Evolutionary conservation across 2,797 vertebrate species (phyloP), one percentile per base, ranked within the genome.

Genomic region (Basileuterus tristriatus): DNA sequence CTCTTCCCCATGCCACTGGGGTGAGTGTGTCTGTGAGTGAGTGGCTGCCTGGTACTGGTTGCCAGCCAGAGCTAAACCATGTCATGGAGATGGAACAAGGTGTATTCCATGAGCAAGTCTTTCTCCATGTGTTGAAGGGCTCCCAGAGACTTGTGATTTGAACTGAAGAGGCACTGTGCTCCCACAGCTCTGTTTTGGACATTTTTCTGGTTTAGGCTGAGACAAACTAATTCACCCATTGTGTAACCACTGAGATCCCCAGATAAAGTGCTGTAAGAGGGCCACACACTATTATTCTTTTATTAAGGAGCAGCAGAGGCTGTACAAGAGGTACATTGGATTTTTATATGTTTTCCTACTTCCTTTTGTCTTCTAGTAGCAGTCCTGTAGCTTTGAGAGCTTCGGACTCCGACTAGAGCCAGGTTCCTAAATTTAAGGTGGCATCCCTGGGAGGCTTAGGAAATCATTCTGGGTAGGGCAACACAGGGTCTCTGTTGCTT

Each of bases 261-360:
- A 80, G 70, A 68, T 82, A 83, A 91, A 93, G 80, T 71, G 49
- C 74, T 80, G 1, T n/a, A 84, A 94, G 86, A 94, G 88, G 50
- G 67, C 36, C 37, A 70, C 46, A 76, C 32, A 13, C 64, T 58
- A 74, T 94, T 87, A 77, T 68, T 76, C 88, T 60, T 82, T 64
- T 74, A 82, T 70, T 82, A 68, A 5, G 16, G 50, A 91, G 70
- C 49, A 64, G 77, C 59, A 89, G 88, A 89, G 64, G 78, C 52
- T 94, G 68, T 53, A 90, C 71, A 92, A 83, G 90, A 82, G 86
- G 80, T 90, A 80, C 34, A 47, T 8, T 70, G 83, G 64, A 83
- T 93, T 93, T 95, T 92, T 85, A 63, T 74, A 82, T 82, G 74
- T 95, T 95, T 95, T 94, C 56, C 59, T 92, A 46, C 70, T 70